These are phyloP conservation scores for Eleutherodactylus coqui DNA, from an alignment of 2,797 vertebrate species.

Conservation along the genomic window DNA sequence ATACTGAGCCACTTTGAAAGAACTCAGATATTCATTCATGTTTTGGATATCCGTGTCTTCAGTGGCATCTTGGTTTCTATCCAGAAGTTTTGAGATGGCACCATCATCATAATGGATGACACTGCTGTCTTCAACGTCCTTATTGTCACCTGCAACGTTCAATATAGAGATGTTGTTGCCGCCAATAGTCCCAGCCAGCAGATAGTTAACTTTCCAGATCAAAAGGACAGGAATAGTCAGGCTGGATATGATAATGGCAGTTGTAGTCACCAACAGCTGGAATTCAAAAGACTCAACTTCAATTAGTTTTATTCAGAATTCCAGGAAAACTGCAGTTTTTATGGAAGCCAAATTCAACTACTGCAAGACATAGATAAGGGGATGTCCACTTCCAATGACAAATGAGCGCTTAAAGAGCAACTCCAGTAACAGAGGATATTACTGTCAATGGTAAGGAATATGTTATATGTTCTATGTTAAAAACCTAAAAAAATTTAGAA, in stretches of 20 bases:
- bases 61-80: slow-evolving; percentile 92
- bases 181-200: neutral
- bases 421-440: neutral
- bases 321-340: neutral
- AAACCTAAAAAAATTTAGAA: neutral
- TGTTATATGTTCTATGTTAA: too few species aligned
- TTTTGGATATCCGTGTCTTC: slow-evolving; percentile 98
- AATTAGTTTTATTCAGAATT: neutral
- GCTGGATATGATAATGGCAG: neutral
- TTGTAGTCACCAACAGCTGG: slow-evolving; percentile 2
- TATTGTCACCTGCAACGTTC: slow-evolving; percentile 84
- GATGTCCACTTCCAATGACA: slow-evolving; percentile 3
- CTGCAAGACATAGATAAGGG: slow-evolving; percentile 14
- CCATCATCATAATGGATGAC: slow-evolving; percentile 97
- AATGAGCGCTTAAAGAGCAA: neutral
- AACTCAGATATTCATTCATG: slow-evolving; percentile 99
- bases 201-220: too few species aligned
- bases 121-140: slow-evolving; percentile 93
- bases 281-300: neutral
- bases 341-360: neutral
- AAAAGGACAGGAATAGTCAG: neutral
- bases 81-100: slow-evolving; percentile 95
- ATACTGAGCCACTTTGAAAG: slow-evolving; percentile 99
- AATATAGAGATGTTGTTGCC: neutral
- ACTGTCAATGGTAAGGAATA: neutral